Conservation (phyloP, 2,113 vertebrate species). For the Nibea albiflora region DNA sequence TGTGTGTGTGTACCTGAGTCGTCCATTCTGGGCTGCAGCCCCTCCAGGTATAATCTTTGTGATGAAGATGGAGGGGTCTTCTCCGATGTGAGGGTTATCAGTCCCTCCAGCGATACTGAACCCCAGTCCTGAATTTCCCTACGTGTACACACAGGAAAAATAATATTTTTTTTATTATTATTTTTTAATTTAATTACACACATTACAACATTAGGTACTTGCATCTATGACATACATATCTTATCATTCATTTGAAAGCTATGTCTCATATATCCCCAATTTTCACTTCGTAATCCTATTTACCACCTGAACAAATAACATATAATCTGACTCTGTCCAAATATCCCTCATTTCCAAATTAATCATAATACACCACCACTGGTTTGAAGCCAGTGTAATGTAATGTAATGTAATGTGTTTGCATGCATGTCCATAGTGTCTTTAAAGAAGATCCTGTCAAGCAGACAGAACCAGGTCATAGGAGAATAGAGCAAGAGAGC, state of each 20-base stretch:
- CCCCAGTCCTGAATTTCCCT: conserved; percentile 99
- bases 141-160: conserved; percentile 26
- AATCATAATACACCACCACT: neutral
- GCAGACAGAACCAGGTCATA: conserved; percentile 83
- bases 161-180: too few species aligned
- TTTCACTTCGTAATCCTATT: neutral
- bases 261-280: neutral
- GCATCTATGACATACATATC: too few species aligned
- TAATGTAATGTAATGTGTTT: conserved; percentile 37
- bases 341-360: neutral
- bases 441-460: conserved; percentile 76
- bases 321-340: neutral
- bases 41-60: conserved; percentile 98
- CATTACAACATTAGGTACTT: too few species aligned
- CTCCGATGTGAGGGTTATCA: conserved; percentile 98
- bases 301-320: neutral
- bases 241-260: neutral
- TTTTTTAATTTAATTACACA: neutral
- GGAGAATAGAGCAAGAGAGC: conserved; percentile 70
- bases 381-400: conserved; percentile 31
- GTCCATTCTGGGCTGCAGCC: conserved; percentile 96
- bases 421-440: conserved; percentile 65
- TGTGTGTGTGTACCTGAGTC: conserved; percentile 87
- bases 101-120: conserved; percentile 99
- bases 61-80: conserved; percentile 99